These are phyloP conservation scores for Holocentrus rufus DNA, from an alignment of 2,797 vertebrate species.

Conservation along the genomic window DNA sequence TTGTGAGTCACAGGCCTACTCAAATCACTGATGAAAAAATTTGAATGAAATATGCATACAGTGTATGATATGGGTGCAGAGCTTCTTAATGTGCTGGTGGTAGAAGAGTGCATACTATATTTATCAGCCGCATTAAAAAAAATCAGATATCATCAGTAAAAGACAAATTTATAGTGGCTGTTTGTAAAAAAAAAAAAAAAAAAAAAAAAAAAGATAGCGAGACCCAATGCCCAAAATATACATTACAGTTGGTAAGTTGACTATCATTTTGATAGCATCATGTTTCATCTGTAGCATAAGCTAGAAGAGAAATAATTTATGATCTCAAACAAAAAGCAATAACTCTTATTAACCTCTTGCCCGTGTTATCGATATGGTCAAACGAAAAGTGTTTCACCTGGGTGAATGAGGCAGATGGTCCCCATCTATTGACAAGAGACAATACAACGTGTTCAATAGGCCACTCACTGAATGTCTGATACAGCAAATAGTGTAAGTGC, in stretches of 20 bases:
- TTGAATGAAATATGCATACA: too few relatives aligned
- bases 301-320: neutral
- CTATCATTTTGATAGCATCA: neutral
- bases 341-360: neutral
- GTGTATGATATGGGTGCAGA: too few relatives aligned
- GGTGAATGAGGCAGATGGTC: neutral
- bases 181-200: too few relatives aligned
- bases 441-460: conserved; percentile 32
- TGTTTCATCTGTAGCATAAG: too few relatives aligned
- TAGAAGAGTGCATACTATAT: neutral
- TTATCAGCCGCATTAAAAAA: too few relatives aligned
- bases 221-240: too few relatives aligned
- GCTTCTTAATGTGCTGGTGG: neutral
- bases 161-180: too few relatives aligned
- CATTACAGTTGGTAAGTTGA: neutral
- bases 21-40: neutral
- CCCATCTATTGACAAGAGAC: conserved; percentile 14
- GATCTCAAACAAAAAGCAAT: neutral
- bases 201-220: too few relatives aligned
- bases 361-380: neutral
- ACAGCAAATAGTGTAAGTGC: conserved; percentile 12
- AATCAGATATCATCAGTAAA: too few relatives aligned
- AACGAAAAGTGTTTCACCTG: neutral
- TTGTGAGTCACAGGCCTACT: neutral
- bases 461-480: neutral